Percentiles rank a stretch among this genome's conserved stretches.
phyloP scores from a whole-genome alignment of 2,797 vertebrate species.

The Telmatherina bonti region DNA sequence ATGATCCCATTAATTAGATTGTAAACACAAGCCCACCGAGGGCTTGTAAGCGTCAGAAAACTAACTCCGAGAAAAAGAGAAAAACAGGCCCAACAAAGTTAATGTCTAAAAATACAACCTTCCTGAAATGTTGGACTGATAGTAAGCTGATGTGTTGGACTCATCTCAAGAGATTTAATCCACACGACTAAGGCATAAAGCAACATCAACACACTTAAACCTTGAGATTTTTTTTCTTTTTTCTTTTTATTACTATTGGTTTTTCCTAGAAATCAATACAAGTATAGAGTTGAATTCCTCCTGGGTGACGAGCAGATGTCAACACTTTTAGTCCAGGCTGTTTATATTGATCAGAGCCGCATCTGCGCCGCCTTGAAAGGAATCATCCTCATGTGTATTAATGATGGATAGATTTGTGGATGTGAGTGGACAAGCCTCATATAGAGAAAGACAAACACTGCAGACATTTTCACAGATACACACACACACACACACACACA shows the following conservation, averaged over 20 bases:
- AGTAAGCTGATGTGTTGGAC: conserved; percentile 2
- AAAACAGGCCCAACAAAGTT: too few relatives aligned
- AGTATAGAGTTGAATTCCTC: conserved; percentile 40
- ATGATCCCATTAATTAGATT: not conserved
- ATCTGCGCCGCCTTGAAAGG: conserved; percentile 51
- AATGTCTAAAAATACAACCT: too few relatives aligned
- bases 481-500: conserved; percentile 21
- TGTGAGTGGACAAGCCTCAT: conserved; percentile 18
- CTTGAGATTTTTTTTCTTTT: not conserved
- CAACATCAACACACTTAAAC: not conserved
- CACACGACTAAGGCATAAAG: conserved; percentile 28
- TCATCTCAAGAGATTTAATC: not conserved
- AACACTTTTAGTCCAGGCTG: conserved; percentile 27
- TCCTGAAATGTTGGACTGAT: too few relatives aligned
- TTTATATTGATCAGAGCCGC: conserved; percentile 56
- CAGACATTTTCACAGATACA: conserved; percentile 6
- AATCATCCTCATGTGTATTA: conserved; percentile 20
- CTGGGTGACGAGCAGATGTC: conserved; percentile 43
- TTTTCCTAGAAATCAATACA: conserved; percentile 52
- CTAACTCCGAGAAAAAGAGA: too few relatives aligned
- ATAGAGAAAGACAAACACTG: conserved; percentile 6
- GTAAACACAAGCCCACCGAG: not conserved
- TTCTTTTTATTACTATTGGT: conserved; percentile 47
- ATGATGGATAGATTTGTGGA: conserved; percentile 32
- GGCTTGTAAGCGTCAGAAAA: not conserved